phyloP scores from a whole-genome alignment of 2,888 invertebrate genomes.

The Quadroppia sp. region DNA sequence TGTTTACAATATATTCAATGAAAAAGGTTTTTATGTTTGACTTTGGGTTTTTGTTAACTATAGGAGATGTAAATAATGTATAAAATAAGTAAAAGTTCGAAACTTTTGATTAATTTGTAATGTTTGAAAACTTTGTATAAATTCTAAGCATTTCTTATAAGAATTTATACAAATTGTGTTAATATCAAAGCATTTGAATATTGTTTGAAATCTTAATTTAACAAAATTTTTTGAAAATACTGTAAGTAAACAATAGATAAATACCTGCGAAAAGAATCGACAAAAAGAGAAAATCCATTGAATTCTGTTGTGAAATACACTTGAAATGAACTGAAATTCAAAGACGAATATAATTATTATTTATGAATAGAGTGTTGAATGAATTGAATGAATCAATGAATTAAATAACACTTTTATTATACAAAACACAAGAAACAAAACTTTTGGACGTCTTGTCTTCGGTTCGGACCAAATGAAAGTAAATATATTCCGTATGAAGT shows the following conservation, averaged over 20 bases:
- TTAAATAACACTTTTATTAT: background rate
- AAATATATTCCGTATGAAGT: background rate
- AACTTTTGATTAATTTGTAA: no score
- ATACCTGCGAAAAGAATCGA: slow-evolving; percentile 8
- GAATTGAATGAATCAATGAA: background rate
- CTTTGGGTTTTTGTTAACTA: no score
- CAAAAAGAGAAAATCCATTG: slow-evolving; percentile 19
- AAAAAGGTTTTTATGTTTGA: no score
- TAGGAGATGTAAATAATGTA: no score
- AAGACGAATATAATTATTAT: background rate
- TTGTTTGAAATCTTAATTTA: no score
- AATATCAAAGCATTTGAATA: no score
- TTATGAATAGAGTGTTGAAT: background rate
- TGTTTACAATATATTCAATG: no score
- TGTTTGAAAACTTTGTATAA: no score
- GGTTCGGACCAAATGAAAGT: background rate
- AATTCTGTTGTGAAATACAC: background rate
- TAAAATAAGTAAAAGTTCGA: no score
- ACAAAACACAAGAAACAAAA: background rate
- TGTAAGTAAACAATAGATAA: background rate
- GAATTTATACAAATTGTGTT: no score
- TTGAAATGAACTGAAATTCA: background rate
- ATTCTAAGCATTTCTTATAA: no score
- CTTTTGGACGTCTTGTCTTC: background rate
- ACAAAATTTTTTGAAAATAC: no score